A percentile compares a stretch with the other conserved stretches of the same genome.
These are phyloP conservation scores for Xenopus borealis DNA, from an alignment of 2,113 vertebrate species.

Conservation along the genomic window DNA sequence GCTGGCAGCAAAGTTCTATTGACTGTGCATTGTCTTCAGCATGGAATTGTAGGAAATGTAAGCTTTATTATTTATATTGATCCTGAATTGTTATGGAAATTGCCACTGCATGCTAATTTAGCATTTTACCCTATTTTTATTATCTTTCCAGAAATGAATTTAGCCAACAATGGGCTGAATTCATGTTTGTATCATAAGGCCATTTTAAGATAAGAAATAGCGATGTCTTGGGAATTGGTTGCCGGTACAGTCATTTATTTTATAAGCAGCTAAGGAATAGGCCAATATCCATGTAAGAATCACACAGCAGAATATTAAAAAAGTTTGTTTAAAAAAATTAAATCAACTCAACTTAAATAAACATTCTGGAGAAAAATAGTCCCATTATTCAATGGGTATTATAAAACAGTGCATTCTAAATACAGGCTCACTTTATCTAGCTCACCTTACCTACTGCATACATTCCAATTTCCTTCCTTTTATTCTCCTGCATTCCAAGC, in stretches of 20 bases:
- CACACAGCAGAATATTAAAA: conserved; percentile 10
- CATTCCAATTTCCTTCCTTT: no score
- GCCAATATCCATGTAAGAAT: neutral
- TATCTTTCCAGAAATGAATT: conserved; percentile 4
- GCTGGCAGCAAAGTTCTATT: no score
- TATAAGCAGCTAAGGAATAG: neutral
- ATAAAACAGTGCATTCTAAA: no score
- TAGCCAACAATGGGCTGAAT: neutral
- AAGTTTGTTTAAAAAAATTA: neutral
- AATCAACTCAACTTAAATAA: neutral
- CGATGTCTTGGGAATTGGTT: neutral
- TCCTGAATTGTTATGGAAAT: conserved; percentile 10
- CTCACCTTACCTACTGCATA: no score
- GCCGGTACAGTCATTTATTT: neutral
- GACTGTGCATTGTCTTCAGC: neutral
- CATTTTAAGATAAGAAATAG: neutral
- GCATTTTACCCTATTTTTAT: neutral
- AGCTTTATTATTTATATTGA: conserved; percentile 5
- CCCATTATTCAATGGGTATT: no score
- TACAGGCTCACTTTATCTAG: no score
- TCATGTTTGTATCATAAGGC: neutral
- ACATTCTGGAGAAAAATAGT: no score
- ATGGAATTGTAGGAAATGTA: neutral
- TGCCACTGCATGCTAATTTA: neutral
- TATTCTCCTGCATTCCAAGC: no score